Evolutionary conservation across 2,113 vertebrate genomes (phyloP).

Genomic region (Okapia johnstoni): DNA sequence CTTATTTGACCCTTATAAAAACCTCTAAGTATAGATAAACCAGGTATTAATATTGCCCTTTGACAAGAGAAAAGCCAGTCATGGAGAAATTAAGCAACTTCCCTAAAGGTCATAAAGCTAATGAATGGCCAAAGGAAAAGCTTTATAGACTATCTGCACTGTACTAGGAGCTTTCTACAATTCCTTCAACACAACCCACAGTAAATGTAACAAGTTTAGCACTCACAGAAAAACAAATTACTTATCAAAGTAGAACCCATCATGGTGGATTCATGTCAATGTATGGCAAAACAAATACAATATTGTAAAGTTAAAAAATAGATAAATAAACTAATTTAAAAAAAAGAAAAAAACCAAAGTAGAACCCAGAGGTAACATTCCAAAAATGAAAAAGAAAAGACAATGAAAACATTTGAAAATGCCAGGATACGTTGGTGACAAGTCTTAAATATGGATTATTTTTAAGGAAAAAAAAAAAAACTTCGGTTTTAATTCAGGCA

Average conservation of each 20-base stretch:
- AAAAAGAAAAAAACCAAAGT: too few relatives aligned
- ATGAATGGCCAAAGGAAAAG: background rate
- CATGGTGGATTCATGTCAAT: too few relatives aligned
- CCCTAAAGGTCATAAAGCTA: background rate
- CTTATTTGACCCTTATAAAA: background rate
- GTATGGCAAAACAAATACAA: too few relatives aligned
- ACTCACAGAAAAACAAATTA: too few relatives aligned
- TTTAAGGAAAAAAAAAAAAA: background rate
- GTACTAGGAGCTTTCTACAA: rapidly evolving
- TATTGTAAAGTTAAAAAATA: too few relatives aligned
- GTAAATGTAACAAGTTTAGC: background rate
- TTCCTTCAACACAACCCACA: rapidly evolving
- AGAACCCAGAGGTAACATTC: background rate
- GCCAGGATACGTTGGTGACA: background rate
- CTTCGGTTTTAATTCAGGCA: rapidly evolving
- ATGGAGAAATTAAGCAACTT: background rate
- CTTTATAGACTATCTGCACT: rapidly evolving
- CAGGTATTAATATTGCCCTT: background rate
- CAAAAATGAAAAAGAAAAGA: background rate
- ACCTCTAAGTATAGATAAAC: background rate
- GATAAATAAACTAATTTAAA: too few relatives aligned
- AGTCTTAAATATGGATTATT: background rate
- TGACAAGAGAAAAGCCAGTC: background rate
- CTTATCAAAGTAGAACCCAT: background rate
- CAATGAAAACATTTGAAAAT: background rate